phyloP scores from a whole-genome alignment of 2,797 vertebrate species.

The Melanotaenia boesemani region DNA sequence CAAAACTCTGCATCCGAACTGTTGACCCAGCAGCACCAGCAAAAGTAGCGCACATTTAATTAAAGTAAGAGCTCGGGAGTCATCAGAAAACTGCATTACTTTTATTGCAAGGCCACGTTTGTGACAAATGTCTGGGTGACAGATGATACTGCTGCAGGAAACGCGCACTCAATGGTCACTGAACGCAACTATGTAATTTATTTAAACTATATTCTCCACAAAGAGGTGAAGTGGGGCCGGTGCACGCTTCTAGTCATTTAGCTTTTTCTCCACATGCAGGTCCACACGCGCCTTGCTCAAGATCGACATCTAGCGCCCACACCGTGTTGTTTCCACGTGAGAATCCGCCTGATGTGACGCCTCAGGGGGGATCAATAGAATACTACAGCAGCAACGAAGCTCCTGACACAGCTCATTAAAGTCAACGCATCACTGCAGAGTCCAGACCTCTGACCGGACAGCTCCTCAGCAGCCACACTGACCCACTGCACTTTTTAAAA shows the following conservation, averaged over 20 bases:
- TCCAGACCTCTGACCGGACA: no score
- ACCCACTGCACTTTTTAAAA: no score
- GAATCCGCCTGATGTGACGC: conserved; percentile 7
- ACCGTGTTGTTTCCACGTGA: no score
- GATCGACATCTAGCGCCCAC: no score
- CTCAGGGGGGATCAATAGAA: conserved; percentile 39
- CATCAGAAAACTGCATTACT: conserved; percentile 76
- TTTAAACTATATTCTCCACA: no score
- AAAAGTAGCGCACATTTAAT: conserved; percentile 83
- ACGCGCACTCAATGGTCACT: not conserved
- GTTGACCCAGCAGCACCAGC: no score
- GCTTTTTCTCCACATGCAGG: no score
- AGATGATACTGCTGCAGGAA: conserved; percentile 38
- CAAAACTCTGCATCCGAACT: conserved; percentile 9
- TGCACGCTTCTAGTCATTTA: no score
- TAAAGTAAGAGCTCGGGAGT: conserved; percentile 87
- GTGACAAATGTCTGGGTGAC: conserved; percentile 70
- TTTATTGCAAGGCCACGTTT: conserved; percentile 72
- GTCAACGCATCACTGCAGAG: no score
- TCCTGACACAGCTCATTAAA: not conserved
- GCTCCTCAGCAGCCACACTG: not conserved
- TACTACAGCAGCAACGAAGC: conserved; percentile 40
- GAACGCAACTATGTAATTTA: no score
- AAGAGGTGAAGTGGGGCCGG: no score
- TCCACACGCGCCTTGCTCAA: no score